phyloP scores from a whole-genome alignment of 2,888 invertebrate species.

The Limnephilus lunatus region DNA sequence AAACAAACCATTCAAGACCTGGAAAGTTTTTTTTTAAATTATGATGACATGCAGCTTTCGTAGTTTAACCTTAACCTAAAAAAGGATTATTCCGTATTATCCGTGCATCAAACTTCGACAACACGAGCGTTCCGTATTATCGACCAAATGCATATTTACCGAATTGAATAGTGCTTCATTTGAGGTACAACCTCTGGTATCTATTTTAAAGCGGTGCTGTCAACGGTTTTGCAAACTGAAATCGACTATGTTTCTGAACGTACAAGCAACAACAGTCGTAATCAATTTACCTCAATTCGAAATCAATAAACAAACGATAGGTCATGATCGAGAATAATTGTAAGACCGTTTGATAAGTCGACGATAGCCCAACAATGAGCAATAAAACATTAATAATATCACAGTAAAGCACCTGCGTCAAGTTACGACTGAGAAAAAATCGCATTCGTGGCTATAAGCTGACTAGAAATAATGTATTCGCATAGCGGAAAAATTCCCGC shows the following conservation, averaged over 20 bases:
- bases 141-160: no score
- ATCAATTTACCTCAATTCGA: background rate
- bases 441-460: background rate
- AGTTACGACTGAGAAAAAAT: background rate
- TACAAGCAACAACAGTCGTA: background rate
- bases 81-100: no score
- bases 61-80: no score
- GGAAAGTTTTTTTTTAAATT: no score
- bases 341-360: background rate
- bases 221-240: background rate
- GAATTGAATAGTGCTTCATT: background rate
- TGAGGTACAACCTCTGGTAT: background rate
- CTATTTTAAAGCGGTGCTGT: background rate
- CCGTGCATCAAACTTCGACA: no score
- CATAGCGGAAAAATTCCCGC: slow-evolving; percentile 19
- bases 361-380: background rate
- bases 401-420: background rate
- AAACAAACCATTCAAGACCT: no score
- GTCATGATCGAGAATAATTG: background rate
- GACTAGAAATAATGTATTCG: background rate
- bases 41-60: no score
- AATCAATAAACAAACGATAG: background rate
- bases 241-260: background rate
- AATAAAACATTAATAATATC: background rate
- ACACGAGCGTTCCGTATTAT: no score